Conservation (phyloP, 2,797 vertebrate genomes). For the Sebastes itinus region DNA sequence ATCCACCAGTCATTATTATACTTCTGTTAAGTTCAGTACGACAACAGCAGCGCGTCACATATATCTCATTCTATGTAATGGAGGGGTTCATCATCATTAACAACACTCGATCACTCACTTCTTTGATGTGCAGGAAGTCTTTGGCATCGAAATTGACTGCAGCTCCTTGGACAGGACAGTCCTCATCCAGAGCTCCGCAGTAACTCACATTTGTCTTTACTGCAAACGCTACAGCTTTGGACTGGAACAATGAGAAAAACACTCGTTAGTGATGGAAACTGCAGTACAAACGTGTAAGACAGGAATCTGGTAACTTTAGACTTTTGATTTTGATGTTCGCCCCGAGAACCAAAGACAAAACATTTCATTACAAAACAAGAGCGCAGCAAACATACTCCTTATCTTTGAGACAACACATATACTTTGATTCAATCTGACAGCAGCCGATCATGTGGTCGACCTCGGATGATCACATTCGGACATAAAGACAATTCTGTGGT, state of each 20-base stretch:
- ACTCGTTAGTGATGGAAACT: background rate
- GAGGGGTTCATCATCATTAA: background rate
- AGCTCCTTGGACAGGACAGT: slow-evolving; percentile 95
- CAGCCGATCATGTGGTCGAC: background rate
- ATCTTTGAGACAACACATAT: background rate
- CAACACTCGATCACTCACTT: slow-evolving; percentile 80
- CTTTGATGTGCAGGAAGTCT: slow-evolving; percentile 99
- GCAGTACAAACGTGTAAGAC: background rate
- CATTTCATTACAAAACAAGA: background rate
- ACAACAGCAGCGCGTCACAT: slow-evolving; percentile 20
- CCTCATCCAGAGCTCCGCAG: slow-evolving; percentile 95
- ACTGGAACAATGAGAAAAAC: slow-evolving; percentile 71
- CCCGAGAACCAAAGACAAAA: background rate
- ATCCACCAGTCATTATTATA: slow-evolving; percentile 99
- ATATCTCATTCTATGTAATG: background rate
- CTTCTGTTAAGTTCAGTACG: slow-evolving; percentile 81
- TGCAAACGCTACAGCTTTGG: slow-evolving; percentile 96
- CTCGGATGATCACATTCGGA: background rate
- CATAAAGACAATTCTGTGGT: background rate
- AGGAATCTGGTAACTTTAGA: background rate
- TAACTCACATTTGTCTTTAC: slow-evolving; percentile 98
- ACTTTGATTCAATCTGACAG: background rate
- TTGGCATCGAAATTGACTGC: slow-evolving; percentile 98
- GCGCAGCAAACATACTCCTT: background rate
- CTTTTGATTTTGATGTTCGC: background rate